Conservation (phyloP, 2,888 invertebrate genomes). For the Xanthorhoe spadicearia region DNA sequence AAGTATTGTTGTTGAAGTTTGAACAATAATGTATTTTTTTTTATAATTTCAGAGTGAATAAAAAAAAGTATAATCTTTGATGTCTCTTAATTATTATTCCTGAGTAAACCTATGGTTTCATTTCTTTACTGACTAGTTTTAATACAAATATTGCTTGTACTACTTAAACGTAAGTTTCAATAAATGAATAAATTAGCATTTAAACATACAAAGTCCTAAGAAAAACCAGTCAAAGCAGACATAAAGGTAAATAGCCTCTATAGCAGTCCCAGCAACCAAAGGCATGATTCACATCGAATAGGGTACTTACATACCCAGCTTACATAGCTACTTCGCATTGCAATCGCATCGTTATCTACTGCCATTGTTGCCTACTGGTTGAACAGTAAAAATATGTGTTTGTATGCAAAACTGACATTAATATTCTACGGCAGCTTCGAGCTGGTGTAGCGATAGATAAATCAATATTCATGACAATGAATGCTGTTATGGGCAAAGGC, state of each 20-base stretch:
- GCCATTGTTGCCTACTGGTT: slow-evolving; percentile 34
- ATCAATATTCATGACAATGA: slow-evolving; percentile 70
- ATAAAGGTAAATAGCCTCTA: not conserved
- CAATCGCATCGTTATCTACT: slow-evolving; percentile 26
- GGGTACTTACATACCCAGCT: not conserved
- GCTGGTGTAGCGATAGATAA: slow-evolving; percentile 51
- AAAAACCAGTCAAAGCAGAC: not conserved
- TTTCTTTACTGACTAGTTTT: not conserved
- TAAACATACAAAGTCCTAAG: not conserved
- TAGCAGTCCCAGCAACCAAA: not conserved
- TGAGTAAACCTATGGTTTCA: not conserved
- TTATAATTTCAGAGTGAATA: too few relatives aligned
- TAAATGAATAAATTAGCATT: not conserved
- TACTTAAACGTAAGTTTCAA: not conserved
- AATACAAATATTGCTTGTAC: not conserved
- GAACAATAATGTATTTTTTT: too few relatives aligned
- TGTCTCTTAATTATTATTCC: not conserved
- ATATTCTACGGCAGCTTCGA: slow-evolving; percentile 60
- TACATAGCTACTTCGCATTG: slow-evolving; percentile 19
- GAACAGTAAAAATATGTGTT: slow-evolving; percentile 67
- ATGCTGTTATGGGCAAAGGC: slow-evolving; percentile 23
- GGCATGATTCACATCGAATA: slow-evolving; percentile 20
- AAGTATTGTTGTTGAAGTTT: too few relatives aligned
- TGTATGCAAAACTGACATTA: slow-evolving; percentile 77
- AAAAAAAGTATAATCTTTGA: too few relatives aligned